Percentiles rank a stretch among this genome's conserved stretches.
These are phyloP conservation scores for Phalacrocorax brasilianus DNA, from an alignment of 2,113 vertebrate species.

Conservation along the genomic window DNA sequence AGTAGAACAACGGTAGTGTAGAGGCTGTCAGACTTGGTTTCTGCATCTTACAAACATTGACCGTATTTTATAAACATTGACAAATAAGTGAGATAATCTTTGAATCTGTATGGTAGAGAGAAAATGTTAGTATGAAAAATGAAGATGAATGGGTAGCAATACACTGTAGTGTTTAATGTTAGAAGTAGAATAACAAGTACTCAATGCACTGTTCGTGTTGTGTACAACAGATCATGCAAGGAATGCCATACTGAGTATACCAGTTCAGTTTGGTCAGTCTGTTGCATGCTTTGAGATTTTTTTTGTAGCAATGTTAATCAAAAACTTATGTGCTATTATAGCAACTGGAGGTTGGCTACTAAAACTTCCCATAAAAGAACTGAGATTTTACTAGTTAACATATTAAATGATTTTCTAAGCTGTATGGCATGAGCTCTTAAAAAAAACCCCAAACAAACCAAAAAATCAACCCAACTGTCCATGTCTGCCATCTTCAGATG, in stretches of 20 bases:
- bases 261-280: background rate
- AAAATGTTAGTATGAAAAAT: background rate
- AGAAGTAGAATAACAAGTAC: background rate
- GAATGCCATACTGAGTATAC: background rate
- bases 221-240: fast-evolving
- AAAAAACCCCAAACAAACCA: background rate
- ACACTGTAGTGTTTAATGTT: background rate
- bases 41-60: background rate
- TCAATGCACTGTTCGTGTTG: background rate
- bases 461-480: background rate
- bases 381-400: background rate
- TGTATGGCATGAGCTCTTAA: background rate
- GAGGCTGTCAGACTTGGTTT: background rate
- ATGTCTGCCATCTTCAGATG: background rate
- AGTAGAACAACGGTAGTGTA: background rate
- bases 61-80: background rate
- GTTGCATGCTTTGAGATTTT: background rate
- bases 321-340: background rate
- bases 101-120: background rate
- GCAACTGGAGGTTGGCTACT: background rate
- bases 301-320: background rate
- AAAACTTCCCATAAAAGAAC: background rate
- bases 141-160: background rate
- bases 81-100: background rate
- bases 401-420: background rate